Base-by-base conservation (phyloP, 2,888 invertebrate species). In the Drymonia ruficornis region DNA sequence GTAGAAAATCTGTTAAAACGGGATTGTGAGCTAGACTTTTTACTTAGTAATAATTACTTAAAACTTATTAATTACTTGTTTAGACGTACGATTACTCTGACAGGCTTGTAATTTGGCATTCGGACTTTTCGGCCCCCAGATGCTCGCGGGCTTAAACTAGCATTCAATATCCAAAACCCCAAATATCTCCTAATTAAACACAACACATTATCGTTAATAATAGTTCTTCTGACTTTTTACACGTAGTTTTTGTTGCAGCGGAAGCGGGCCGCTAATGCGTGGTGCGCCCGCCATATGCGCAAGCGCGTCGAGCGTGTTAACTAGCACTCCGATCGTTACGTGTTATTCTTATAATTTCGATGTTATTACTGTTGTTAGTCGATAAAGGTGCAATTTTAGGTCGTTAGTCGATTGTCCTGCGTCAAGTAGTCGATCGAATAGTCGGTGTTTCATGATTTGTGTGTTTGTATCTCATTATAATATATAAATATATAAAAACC, bases 281-380 rank as follows among this genome's bases (percentile, higher is more conserved):
- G 74, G 66, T 66, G 71, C 75, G 83, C 80, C 79, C 86, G 76
- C 86, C 87, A 86, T 86, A 72, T 86, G 86, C 60, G 72, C 70
- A 75, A 74, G 70, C 67, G 78, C 62, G 53, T 60, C 58, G 52
- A 63, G 70, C 56, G 55, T 4, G 36, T 36, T 36, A 36, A 36
- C n/a, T 36, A n/a, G n/a, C 36, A n/a, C 36, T 48, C 65, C 59
- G 53, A 69, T 76, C 74, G 73, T 81, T 76, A 75, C 53, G 60
- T 47, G 28, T 43, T 47, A n/a, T 29, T 29, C 34, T 47, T 53
- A 34, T 42, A 36, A 12, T 65, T 63, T 71, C 74, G 76, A 74
- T 79, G 80, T 80, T 78, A 80, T 84, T 84, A 83, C 84, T 81
- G 74, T 83, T 82, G 85, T 84, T 57, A 57, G n/a, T n/a, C n/a